Evolutionary conservation across 2,797 vertebrate genomes (phyloP).

Genomic region (Steatocranus sp.): DNA sequence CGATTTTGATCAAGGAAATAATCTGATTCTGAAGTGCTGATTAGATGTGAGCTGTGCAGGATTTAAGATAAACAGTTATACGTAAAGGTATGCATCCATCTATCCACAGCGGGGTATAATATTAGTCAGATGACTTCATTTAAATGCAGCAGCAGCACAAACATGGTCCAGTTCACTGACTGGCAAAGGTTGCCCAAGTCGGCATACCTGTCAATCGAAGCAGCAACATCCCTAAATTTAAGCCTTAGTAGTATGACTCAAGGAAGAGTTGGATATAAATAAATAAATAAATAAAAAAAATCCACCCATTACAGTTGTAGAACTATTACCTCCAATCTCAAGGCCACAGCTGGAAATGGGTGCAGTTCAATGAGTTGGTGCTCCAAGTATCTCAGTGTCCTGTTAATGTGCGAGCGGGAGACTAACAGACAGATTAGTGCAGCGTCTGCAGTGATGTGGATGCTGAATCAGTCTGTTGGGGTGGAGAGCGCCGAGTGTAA

Average conservation of each 20-base stretch:
- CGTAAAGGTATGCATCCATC: neutral
- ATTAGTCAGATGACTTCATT: neutral
- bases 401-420: neutral
- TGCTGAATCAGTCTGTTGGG: neutral
- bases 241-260: neutral
- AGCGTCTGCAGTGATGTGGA: neutral
- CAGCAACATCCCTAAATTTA: neutral
- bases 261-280: neutral
- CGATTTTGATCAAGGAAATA: neutral
- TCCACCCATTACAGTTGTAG: neutral
- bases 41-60: neutral
- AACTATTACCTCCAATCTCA: neutral
- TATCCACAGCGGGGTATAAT: neutral
- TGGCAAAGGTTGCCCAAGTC: neutral
- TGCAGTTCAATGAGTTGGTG: neutral
- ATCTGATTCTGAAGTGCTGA: neutral
- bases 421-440: neutral
- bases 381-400: neutral
- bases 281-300: neutral
- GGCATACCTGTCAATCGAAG: neutral
- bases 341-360: neutral
- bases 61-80: neutral
- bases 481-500: rapidly evolving
- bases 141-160: neutral
- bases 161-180: neutral